phyloP scores from a whole-genome alignment of 2,113 vertebrate genomes.

The Dryoscopus gambensis region DNA sequence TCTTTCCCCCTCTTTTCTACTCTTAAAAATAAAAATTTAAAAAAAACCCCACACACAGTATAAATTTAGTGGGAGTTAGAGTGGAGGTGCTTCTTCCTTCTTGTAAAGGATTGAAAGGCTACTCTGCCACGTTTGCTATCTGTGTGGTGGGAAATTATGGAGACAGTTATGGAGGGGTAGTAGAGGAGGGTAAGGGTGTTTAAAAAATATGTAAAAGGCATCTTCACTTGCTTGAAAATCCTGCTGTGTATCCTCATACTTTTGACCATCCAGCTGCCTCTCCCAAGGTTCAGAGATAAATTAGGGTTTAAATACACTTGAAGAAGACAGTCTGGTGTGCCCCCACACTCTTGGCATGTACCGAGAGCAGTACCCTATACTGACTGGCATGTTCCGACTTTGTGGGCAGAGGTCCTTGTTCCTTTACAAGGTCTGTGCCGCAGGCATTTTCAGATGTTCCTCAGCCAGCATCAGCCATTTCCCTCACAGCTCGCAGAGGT shows the following conservation, averaged over 20 bases:
- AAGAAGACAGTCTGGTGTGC: not conserved
- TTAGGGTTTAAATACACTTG: not conserved
- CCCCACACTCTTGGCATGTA: not conserved
- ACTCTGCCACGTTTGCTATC: not conserved
- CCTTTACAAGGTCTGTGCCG: not conserved
- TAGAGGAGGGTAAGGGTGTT: not conserved
- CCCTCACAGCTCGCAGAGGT: not conserved
- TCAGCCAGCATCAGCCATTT: slow-evolving; percentile 3
- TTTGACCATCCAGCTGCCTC: not conserved
- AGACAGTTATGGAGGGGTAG: not conserved
- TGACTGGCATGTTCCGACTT: not conserved
- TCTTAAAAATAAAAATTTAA: not conserved
- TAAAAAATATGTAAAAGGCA: not conserved
- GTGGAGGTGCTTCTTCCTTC: not conserved
- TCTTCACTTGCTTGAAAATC: slow-evolving; percentile 27
- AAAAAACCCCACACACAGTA: not conserved
- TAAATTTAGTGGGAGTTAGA: not conserved
- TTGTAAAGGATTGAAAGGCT: not conserved
- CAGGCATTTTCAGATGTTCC: not conserved
- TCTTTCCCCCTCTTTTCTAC: not conserved
- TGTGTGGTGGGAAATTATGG: not conserved
- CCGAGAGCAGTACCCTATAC: not conserved
- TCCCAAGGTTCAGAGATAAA: slow-evolving; percentile 30
- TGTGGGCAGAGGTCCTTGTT: not conserved
- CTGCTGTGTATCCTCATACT: not conserved